Evolutionary conservation across 2,888 invertebrate genomes (phyloP).

Genomic region (Apamea epomidion): DNA sequence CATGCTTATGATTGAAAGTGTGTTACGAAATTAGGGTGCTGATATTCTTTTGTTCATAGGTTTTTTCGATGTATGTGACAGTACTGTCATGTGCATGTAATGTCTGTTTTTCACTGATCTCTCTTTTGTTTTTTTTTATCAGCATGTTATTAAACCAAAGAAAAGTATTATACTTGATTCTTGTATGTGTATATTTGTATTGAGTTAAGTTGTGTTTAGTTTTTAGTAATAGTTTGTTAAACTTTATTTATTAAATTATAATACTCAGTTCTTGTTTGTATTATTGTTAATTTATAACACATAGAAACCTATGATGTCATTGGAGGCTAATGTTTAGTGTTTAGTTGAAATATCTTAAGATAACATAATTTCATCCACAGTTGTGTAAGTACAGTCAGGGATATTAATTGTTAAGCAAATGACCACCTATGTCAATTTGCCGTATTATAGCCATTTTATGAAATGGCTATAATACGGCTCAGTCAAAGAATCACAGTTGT

Average conservation of each 20-base stretch:
- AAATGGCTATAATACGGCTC: too few relatives aligned
- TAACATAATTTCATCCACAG: too few relatives aligned
- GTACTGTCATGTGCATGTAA: background rate
- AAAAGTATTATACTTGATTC: conserved; percentile 2
- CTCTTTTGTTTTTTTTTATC: background rate
- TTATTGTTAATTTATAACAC: background rate
- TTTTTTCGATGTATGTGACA: background rate
- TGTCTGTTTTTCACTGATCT: background rate
- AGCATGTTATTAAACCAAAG: background rate
- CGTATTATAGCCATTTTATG: background rate
- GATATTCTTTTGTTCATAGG: background rate
- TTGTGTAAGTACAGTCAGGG: background rate
- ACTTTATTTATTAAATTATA: background rate
- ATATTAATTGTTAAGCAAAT: background rate
- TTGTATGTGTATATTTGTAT: background rate
- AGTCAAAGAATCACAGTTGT: background rate
- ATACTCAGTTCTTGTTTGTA: background rate
- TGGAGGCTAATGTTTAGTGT: too few relatives aligned
- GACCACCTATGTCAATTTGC: background rate
- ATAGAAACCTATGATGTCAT: background rate
- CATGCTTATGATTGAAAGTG: background rate
- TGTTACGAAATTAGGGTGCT: background rate
- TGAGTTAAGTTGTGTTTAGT: background rate
- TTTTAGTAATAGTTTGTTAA: background rate
- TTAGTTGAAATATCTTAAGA: background rate